Conservation (phyloP, 2,888 invertebrate genomes). For the Neocrepidodera transversa region DNA sequence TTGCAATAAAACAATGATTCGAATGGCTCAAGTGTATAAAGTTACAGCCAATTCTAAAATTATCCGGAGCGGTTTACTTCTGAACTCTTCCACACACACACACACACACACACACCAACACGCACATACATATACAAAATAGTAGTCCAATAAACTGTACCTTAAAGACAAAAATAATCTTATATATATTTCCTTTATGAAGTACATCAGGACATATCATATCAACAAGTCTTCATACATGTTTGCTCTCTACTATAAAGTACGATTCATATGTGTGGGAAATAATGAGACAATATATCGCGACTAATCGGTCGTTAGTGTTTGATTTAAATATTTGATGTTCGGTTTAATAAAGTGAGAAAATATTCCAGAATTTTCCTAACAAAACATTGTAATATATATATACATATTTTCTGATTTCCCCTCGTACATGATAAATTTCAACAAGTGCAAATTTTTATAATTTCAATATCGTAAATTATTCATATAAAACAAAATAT, state of each 20-base stretch:
- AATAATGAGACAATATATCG: background rate
- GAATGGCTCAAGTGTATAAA: constrained; percentile 12
- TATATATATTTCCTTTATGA: constrained; percentile 13
- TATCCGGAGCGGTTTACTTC: constrained; percentile 16
- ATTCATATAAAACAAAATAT: no score
- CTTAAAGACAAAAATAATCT: constrained; percentile 24
- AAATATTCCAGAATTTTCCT: no score
- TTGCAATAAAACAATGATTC: constrained; percentile 13
- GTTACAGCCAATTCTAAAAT: constrained; percentile 24
- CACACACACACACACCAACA: no score
- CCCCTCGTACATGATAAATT: no score
- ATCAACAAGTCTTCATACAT: constrained; percentile 15
- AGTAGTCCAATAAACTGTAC: constrained; percentile 26
- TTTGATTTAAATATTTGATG: background rate
- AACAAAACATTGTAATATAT: no score
- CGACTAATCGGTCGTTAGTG: background rate
- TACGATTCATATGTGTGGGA: background rate
- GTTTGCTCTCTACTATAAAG: background rate
- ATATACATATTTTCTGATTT: no score
- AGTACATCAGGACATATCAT: constrained; percentile 2
- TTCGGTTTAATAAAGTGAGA: no score
- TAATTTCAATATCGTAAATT: no score
- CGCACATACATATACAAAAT: constrained; percentile 10
- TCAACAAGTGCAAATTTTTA: no score
- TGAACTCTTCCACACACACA: constrained; percentile 1